Percentiles rank a stretch among this genome's conserved stretches.
phyloP scores from a whole-genome alignment of 1,140 invertebrate species.

The Trissolcus basalis region DNA sequence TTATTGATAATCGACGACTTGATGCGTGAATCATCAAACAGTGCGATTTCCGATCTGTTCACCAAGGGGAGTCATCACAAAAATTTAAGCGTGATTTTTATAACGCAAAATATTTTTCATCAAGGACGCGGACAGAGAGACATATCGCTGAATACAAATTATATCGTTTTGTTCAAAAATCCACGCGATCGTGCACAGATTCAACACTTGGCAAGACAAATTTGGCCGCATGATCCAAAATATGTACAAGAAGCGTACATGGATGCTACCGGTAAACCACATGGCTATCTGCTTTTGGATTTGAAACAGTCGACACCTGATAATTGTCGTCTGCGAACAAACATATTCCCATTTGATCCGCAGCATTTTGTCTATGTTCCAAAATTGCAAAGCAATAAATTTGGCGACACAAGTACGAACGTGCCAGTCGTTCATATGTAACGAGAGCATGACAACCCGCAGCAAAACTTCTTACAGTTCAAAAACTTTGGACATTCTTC shows the following conservation, averaged over 20 bases:
- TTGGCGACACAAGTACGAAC: background rate
- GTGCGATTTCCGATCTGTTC: too few relatives aligned
- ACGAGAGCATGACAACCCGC: background rate
- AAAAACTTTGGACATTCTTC: background rate
- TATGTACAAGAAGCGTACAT: background rate
- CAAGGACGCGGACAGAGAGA: too few relatives aligned
- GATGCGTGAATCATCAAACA: too few relatives aligned
- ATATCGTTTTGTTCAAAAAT: too few relatives aligned
- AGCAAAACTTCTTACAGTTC: background rate
- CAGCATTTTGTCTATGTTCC: background rate
- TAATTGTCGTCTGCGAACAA: background rate
- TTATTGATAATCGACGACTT: too few relatives aligned
- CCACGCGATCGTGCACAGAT: too few relatives aligned
- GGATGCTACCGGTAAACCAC: background rate
- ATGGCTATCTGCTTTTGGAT: background rate
- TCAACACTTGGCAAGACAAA: too few relatives aligned
- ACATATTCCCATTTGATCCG: background rate
- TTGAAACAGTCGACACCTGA: background rate
- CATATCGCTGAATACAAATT: too few relatives aligned
- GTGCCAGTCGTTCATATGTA: background rate
- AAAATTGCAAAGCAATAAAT: background rate
- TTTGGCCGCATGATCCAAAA: too few relatives aligned
- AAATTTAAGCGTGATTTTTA: too few relatives aligned
- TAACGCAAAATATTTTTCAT: too few relatives aligned
- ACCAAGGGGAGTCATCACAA: too few relatives aligned